Percentiles rank a stretch among this genome's conserved stretches.
phyloP scores from a whole-genome alignment of 2,797 vertebrate species.

The Lacerta agilis region DNA sequence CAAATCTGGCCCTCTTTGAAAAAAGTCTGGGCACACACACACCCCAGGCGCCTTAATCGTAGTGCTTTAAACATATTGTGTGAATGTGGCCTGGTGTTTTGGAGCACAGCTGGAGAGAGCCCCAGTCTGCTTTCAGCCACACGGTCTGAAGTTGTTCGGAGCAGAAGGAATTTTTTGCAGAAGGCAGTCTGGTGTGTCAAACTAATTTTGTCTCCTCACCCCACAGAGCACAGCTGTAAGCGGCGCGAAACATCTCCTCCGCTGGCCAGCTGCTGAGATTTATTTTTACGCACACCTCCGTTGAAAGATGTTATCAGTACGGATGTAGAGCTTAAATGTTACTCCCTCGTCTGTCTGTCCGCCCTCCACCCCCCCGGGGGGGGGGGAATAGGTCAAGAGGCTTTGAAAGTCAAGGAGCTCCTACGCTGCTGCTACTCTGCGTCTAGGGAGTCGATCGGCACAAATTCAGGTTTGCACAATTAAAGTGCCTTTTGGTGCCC shows the following conservation, averaged over 20 bases:
- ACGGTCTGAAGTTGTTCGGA: not conserved
- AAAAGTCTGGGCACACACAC: too few species aligned
- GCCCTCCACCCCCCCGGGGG: not conserved
- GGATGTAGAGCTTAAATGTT: not conserved
- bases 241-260: not conserved
- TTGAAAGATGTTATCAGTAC: not conserved
- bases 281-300: not conserved
- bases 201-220: not conserved
- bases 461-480: too few species aligned
- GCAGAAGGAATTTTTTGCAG: slow-evolving; percentile 37
- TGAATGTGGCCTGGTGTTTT: too few species aligned
- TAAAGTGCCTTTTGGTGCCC: too few species aligned
- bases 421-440: too few species aligned
- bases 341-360: not conserved
- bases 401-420: too few species aligned
- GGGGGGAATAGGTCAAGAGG: not conserved
- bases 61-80: too few species aligned
- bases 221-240: not conserved
- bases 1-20: too few species aligned
- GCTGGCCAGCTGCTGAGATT: not conserved
- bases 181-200: not conserved
- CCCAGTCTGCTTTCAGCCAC: slow-evolving; percentile 23
- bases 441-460: too few species aligned
- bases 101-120: too few species aligned
- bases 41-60: too few species aligned